A percentile compares a stretch with the other conserved stretches of the same genome.
These are phyloP conservation scores for Beris morrisii DNA, from an alignment of 2,888 invertebrate species.

Conservation along the genomic window DNA sequence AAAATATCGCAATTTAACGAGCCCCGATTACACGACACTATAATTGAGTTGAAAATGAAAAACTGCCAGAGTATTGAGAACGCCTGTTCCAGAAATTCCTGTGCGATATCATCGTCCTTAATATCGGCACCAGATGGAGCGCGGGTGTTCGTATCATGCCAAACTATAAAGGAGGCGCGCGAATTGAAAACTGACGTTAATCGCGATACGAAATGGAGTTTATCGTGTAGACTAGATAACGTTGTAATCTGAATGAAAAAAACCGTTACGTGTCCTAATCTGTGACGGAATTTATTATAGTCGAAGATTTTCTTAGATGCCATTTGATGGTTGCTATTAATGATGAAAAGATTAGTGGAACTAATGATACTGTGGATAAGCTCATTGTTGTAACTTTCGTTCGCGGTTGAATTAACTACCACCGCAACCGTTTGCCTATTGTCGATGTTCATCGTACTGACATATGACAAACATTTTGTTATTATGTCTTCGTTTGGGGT, in stretches of 20 bases:
- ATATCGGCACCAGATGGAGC: background rate
- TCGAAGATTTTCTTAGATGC: slow-evolving; percentile 14
- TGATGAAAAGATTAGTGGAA: slow-evolving; percentile 30
- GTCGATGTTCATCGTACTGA: slow-evolving; percentile 23
- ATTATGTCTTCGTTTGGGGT: slow-evolving; percentile 11
- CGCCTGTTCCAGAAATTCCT: background rate
- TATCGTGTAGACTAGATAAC: slow-evolving; percentile 31
- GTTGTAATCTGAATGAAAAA: slow-evolving; percentile 25
- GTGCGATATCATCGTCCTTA: background rate
- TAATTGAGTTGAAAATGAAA: slow-evolving; percentile 33
- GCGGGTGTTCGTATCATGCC: slow-evolving; percentile 2
- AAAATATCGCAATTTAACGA: slow-evolving; percentile 28
- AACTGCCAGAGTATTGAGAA: slow-evolving; percentile 30
- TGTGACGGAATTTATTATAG: slow-evolving; percentile 25
- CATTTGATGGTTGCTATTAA: slow-evolving; percentile 22
- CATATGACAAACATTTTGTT: slow-evolving; percentile 23
- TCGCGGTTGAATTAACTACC: slow-evolving; percentile 1
- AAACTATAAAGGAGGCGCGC: slow-evolving; percentile 22
- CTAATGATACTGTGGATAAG: slow-evolving; percentile 24
- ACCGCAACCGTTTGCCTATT: slow-evolving; percentile 20
- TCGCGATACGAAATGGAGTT: slow-evolving; percentile 20
- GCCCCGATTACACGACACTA: slow-evolving; percentile 25
- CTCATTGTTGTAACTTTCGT: slow-evolving; percentile 20
- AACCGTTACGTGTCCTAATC: slow-evolving; percentile 17
- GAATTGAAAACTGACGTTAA: slow-evolving; percentile 28